These are phyloP conservation scores for Crotalus helleri DNA, from an alignment of 2,113 vertebrate species.

Conservation along the genomic window DNA sequence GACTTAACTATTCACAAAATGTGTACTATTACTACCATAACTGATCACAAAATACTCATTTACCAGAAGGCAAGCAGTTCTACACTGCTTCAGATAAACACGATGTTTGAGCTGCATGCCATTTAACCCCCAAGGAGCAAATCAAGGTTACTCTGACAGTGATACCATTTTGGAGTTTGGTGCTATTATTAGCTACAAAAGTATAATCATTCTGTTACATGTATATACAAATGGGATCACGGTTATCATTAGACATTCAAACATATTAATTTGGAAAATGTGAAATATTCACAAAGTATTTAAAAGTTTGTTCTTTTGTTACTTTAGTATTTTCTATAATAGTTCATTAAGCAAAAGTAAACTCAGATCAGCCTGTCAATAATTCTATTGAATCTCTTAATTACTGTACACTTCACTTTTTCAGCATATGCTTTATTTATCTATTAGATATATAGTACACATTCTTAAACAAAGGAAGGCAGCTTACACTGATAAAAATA, in stretches of 20 bases:
- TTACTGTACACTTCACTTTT: constrained; percentile 48
- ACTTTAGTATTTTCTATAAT: not conserved
- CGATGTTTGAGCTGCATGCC: not conserved
- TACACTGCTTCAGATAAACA: not conserved
- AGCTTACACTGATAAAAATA: not conserved
- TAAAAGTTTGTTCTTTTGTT: not conserved
- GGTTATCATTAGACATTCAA: not conserved
- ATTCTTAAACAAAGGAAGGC: not conserved
- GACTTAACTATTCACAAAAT: not conserved
- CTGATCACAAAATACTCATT: not conserved
- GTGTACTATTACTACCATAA: not conserved
- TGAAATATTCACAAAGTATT: not conserved
- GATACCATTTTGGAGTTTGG: not conserved
- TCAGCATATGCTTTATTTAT: constrained; percentile 16
- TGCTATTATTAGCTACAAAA: not conserved
- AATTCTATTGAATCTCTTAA: constrained; percentile 32
- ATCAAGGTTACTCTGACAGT: not conserved
- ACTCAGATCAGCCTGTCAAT: constrained; percentile 53
- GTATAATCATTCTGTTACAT: not conserved
- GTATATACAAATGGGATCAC: not conserved
- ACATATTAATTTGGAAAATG: not conserved
- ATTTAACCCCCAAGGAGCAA: not conserved
- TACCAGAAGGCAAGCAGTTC: not conserved
- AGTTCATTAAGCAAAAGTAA: constrained; percentile 53
- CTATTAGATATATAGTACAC: not conserved